These are phyloP conservation scores for Platysternon megacephalum DNA, from an alignment of 2,113 vertebrate genomes.

Conservation along the genomic window DNA sequence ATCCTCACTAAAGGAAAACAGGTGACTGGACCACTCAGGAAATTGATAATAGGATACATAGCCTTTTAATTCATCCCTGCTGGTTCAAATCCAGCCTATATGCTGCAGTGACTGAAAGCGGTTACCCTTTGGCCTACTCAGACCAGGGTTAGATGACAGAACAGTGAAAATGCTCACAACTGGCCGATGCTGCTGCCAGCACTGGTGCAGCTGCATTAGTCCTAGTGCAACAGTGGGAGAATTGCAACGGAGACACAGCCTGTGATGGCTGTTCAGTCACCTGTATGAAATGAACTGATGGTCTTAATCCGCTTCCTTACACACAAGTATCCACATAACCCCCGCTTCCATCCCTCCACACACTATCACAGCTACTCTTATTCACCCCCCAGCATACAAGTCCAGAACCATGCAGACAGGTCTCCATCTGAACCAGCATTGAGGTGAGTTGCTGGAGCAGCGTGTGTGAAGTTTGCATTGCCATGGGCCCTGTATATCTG, in stretches of 20 bases:
- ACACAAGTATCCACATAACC: not conserved
- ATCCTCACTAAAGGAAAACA: no score
- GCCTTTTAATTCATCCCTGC: no score
- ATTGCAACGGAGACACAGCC: not conserved
- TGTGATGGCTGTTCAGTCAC: not conserved
- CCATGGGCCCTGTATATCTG: not conserved
- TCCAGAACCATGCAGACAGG: not conserved
- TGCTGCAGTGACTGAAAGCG: no score
- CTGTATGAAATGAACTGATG: not conserved
- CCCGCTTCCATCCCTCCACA: no score
- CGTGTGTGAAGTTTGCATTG: not conserved
- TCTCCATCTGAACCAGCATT: not conserved
- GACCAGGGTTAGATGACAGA: no score
- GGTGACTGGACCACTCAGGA: no score
- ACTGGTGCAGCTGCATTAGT: not conserved
- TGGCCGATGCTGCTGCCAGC: no score
- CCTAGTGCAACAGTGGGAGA: not conserved
- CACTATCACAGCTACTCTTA: not conserved
- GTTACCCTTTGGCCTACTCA: no score
- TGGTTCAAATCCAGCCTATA: no score
- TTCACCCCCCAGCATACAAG: no score
- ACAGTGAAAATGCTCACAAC: no score
- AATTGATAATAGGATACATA: no score
- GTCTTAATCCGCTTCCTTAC: not conserved
- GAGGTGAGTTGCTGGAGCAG: not conserved